Conservation (phyloP, 2,888 invertebrate genomes). For the Chrysotoxum bicinctum region DNA sequence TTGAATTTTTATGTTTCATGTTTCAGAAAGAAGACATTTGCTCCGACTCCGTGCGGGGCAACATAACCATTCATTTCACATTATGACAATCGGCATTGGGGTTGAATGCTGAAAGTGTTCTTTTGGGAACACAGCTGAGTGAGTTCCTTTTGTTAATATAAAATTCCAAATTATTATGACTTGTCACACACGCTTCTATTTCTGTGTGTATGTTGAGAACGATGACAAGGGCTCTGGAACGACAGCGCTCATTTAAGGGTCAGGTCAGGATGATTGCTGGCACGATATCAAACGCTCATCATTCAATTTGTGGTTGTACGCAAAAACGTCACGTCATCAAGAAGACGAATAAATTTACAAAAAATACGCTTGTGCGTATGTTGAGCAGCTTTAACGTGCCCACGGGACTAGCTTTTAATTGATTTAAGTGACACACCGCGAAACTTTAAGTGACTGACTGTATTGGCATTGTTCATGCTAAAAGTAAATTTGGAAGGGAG, state of each 20-base stretch:
- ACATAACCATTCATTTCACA: slow-evolving; percentile 35
- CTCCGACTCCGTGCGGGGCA: slow-evolving; percentile 1
- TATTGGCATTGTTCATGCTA: slow-evolving; percentile 26
- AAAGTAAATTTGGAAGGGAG: slow-evolving; percentile 18
- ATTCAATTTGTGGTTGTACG: slow-evolving; percentile 56
- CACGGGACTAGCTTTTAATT: slow-evolving; percentile 52
- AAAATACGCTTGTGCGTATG: slow-evolving; percentile 10
- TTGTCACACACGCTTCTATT: slow-evolving; percentile 61
- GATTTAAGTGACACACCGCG: slow-evolving; percentile 62
- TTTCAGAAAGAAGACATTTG: slow-evolving; percentile 32
- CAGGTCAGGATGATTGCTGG: slow-evolving; percentile 39
- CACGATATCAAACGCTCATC: slow-evolving; percentile 51
- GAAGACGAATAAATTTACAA: slow-evolving; percentile 35
- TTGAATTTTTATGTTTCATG: slow-evolving; percentile 27
- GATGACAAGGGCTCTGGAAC: not conserved
- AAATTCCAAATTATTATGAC: slow-evolving; percentile 61
- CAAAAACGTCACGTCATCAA: slow-evolving; percentile 23
- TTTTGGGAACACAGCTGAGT: slow-evolving; percentile 59
- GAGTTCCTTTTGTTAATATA: slow-evolving; percentile 55
- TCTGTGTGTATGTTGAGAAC: not conserved
- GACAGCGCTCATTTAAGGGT: slow-evolving; percentile 3
- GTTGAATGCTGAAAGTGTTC: slow-evolving; percentile 55
- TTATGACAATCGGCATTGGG: slow-evolving; percentile 18
- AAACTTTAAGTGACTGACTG: slow-evolving; percentile 36
- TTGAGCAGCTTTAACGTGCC: slow-evolving; percentile 20